Conservation (phyloP, 2,113 vertebrate genomes). For the Otocyon megalotis region DNA sequence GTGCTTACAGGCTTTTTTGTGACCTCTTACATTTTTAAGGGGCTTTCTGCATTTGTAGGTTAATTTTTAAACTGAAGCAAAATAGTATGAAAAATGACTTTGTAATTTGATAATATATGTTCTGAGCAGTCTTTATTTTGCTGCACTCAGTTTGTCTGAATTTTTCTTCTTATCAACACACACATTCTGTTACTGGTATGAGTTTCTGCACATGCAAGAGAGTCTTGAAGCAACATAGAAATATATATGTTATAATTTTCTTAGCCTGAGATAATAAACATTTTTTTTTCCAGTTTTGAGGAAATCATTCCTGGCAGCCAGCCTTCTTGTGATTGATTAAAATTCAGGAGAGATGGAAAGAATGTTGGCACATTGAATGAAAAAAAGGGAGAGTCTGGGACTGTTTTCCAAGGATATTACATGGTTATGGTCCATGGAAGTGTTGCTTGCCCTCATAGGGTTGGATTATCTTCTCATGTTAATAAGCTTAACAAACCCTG, state of each 20-base stretch:
- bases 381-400: background rate
- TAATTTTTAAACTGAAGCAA: conserved; percentile 1
- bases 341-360: background rate
- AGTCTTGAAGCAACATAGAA: background rate
- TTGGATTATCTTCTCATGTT: background rate
- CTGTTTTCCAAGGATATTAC: background rate
- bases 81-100: background rate
- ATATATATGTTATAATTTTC: background rate
- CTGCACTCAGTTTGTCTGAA: background rate
- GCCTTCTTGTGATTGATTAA: background rate
- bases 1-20: background rate
- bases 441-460: background rate
- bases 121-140: background rate
- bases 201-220: background rate
- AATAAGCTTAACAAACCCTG: background rate
- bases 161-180: background rate
- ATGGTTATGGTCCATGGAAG: background rate
- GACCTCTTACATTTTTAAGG: background rate
- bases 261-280: background rate
- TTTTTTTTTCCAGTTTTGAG: conserved; percentile 25
- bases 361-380: background rate
- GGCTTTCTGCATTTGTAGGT: background rate
- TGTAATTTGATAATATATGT: background rate
- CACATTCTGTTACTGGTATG: background rate
- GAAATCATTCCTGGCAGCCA: background rate